Evolutionary conservation across 1,140 invertebrate genomes (phyloP).

Genomic region (Contarinia nasturtii): DNA sequence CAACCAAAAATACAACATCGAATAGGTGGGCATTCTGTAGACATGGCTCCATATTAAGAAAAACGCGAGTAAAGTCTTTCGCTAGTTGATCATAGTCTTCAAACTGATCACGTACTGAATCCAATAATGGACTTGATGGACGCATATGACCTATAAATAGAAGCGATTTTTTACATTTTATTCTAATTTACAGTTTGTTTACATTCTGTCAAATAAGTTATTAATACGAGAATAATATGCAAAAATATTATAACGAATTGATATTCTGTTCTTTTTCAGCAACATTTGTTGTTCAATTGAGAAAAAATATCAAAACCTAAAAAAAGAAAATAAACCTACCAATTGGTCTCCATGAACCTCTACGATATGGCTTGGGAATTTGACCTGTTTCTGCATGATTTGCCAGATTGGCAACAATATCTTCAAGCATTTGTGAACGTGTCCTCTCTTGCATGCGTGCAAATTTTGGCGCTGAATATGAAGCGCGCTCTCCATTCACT

Average conservation of each 20-base stretch:
- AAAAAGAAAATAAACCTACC: no score
- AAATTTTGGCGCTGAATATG: slow-evolving; percentile 92
- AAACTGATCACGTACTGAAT: slow-evolving; percentile 79
- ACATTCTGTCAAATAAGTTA: no score
- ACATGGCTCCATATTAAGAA: slow-evolving; percentile 59
- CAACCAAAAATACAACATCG: slow-evolving; percentile 80
- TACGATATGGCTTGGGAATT: slow-evolving; percentile 80
- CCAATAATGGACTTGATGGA: slow-evolving; percentile 76
- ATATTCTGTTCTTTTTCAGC: no score
- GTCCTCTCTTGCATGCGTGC: slow-evolving; percentile 87
- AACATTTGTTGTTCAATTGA: no score
- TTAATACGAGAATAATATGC: no score
- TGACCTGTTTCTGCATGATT: slow-evolving; percentile 89
- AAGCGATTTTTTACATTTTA: no score
- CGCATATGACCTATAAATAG: slow-evolving; percentile 53
- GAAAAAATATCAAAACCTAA: no score
- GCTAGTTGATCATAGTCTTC: slow-evolving; percentile 87
- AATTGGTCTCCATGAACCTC: slow-evolving; percentile 85
- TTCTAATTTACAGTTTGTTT: no score
- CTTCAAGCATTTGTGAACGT: slow-evolving; percentile 79
- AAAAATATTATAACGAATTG: no score
- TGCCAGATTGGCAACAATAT: slow-evolving; percentile 81
- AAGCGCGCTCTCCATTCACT: slow-evolving; percentile 90
- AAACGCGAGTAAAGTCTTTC: slow-evolving; percentile 78
- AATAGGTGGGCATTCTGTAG: slow-evolving; percentile 60